Evolutionary conservation across 2,797 vertebrate species (phyloP), one percentile per base, ranked within the genome.

Genomic region (Crypturellus tataupa): DNA sequence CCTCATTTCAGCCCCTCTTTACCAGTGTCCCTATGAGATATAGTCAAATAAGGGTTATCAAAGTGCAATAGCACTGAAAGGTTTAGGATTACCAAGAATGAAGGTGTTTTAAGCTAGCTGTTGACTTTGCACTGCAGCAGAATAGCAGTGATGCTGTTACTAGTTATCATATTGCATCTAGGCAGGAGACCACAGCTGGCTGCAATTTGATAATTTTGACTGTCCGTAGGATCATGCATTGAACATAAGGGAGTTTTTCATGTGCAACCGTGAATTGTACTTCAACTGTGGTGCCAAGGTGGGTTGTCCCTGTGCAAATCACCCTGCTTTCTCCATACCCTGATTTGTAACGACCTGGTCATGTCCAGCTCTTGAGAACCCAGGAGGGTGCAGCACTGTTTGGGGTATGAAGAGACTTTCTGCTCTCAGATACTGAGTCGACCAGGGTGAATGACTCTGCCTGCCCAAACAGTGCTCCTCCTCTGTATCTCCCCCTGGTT

Each of bases 1-100:
- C 63, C 46, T 86, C 46, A 63, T 95, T 93, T 84, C 78, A 94
- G 46, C 40, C 63, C 65, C 75, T 87, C 46, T 89, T 93, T 93
- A 86, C 77, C 59, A 42, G 25, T 33, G 59, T 63, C 89, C 81
- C 1, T 67, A 42, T 80, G 77, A 93, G 78, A 89, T 77, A 93
- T 12, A 63, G 68, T 2, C 6, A 29, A 39, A 79, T 25, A 82
- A 76, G 8, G 19, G 10, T 2, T 86, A 59, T 42, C 73, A 40
- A 81, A 79, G 29, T 69, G 8, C 18, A 46, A 7, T n/a, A 69
- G 80, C 76, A 10, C 37, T 67, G 16, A 59, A 31, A 1, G 0
- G 12, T n/a, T 84, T 69, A 72, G 79, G 47, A 65, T 75, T 79
- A 44, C 17, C 14, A 15, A 31, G 67, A 79, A 46, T 33, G 4